Conservation (phyloP, 2,888 invertebrate genomes). For the Conomelus anceps region DNA sequence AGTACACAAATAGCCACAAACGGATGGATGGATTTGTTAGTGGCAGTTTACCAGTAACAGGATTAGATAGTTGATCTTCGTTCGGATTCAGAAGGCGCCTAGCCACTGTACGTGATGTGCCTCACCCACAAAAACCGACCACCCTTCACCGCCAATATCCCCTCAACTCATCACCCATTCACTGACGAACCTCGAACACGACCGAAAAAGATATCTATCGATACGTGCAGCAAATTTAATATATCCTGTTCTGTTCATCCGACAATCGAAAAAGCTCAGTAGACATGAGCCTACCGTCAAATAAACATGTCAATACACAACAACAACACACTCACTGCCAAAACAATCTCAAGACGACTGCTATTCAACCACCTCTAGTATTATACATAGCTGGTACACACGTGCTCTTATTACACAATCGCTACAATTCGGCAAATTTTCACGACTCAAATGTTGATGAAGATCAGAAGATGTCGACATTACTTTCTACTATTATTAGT, state of each 20-base stretch:
- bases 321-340: background rate
- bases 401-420: background rate
- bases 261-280: background rate
- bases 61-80: background rate
- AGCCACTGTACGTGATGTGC: background rate
- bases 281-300: background rate
- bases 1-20: background rate
- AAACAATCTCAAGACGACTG: background rate
- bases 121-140: background rate
- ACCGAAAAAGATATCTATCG: background rate
- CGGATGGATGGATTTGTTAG: background rate
- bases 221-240: background rate
- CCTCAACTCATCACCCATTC: background rate
- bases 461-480: background rate
- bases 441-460: background rate
- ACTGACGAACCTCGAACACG: background rate
- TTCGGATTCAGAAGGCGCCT: background rate
- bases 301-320: background rate
- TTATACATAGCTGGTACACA: background rate
- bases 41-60: background rate
- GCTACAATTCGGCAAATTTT: background rate
- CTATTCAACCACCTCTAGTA: no score
- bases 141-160: background rate
- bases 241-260: background rate
- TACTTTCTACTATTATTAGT: background rate